Evolutionary conservation across 1,140 invertebrate species (phyloP), one percentile per base, ranked within the genome.

Genomic region (Sycophila sp.): DNA sequence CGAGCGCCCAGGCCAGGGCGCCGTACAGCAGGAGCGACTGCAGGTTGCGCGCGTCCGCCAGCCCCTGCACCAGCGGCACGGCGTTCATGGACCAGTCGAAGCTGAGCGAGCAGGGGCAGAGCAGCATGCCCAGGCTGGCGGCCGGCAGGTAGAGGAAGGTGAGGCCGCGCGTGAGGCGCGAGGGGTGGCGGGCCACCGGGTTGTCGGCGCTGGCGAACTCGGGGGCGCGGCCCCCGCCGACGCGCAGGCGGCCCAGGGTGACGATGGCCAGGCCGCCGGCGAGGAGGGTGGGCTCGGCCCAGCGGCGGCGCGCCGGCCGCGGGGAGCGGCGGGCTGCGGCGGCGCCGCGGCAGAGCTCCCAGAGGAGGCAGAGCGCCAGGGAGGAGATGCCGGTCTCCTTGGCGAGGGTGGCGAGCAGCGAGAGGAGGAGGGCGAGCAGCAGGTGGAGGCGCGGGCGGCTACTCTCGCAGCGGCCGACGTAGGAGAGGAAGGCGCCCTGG

Each of bases 81-180:
- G 96, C 91, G 74, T 96, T 95, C 96, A 98, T 98, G 4, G 95
- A 96, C 96, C 96, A 98, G 81, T 98, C 96, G 82, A 97, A 98
- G 81, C 95, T 96, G 30, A 98, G 85, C 51, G 90, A 90, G 72
- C 90, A 89, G 8, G 96, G 96, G 77, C 90, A 94, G 2, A 97
- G 79, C 28, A 98, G 83, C 74, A 98, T 89, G 78, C 90, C 89
- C 70, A 94, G 91, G 83, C 97, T 97, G 74, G 96, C 93, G 5
- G 92, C 91, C 2, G 96, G 96, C 53, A 98, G 89, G 80, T 96
- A 97, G 67, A 91, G 86, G 83, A 97, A 97, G 8, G 96, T 98
- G 59, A 96, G 88, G 22, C 92, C 86, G 49, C 94, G 88, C 17
- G 92, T 92, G 59, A 93, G 83, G 17, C 90, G 81, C 1, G 90